Conservation (phyloP, 2,797 vertebrate genomes). For the Periparus ater region DNA sequence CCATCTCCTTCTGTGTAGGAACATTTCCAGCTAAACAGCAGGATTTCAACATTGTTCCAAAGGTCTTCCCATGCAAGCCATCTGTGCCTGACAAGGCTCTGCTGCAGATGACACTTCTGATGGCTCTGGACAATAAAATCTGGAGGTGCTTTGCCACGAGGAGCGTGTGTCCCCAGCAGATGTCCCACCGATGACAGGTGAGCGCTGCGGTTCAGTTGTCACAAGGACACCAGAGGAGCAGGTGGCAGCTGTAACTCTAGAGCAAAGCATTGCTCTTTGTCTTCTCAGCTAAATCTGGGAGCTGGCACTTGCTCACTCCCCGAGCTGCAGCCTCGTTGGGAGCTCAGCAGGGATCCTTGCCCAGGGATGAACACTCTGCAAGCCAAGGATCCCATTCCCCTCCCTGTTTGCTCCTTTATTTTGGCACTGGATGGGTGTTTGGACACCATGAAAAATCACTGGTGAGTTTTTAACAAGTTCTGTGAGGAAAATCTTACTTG, state of each 20-base stretch:
- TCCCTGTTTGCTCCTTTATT: background rate
- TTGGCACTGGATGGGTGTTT: background rate
- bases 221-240: background rate
- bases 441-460: background rate
- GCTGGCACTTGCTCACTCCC: background rate
- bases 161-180: background rate
- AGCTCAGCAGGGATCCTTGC: background rate
- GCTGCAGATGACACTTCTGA: background rate
- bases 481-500: background rate
- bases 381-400: background rate
- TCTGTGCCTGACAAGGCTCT: background rate
- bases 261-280: background rate
- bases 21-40: background rate
- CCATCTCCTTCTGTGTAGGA: background rate
- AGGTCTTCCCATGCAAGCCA: background rate
- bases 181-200: background rate
- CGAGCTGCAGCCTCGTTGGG: background rate
- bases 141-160: background rate
- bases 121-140: background rate
- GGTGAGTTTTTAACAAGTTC: background rate
- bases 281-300: conserved; percentile 17
- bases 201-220: background rate
- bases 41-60: background rate
- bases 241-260: conserved; percentile 40
- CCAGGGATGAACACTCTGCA: background rate